Percentiles rank a stretch among this genome's conserved stretches.
Evolutionary conservation across 2,888 invertebrate genomes (phyloP).

Genomic region (Agapostemon virescens): DNA sequence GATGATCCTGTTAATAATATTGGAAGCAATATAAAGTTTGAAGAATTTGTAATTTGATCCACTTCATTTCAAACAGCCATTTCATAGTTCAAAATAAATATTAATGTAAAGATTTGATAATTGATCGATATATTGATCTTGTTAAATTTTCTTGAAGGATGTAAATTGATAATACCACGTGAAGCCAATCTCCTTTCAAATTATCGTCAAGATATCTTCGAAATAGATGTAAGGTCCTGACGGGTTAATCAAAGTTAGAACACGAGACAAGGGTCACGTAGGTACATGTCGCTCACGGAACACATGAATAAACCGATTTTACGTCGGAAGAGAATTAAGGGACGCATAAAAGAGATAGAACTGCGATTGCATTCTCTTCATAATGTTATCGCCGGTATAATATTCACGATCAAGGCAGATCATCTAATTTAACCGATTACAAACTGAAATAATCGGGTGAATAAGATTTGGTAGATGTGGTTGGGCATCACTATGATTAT

Average conservation of each 20-base stretch:
- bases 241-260: slow-evolving; percentile 59
- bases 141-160: slow-evolving; percentile 4
- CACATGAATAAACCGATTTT: slow-evolving; percentile 35
- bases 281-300: slow-evolving; percentile 32
- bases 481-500: neutral
- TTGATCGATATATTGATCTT: neutral
- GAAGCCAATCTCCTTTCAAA: slow-evolving; percentile 33
- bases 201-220: slow-evolving; percentile 37
- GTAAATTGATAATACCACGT: slow-evolving; percentile 28
- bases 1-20: too few species aligned
- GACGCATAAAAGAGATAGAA: neutral
- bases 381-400: neutral
- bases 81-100: neutral
- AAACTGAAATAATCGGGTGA: neutral
- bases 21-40: neutral
- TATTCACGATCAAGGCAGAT: neutral
- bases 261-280: slow-evolving; percentile 50
- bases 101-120: neutral
- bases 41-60: neutral
- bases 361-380: too few species aligned
- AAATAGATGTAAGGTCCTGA: slow-evolving; percentile 37
- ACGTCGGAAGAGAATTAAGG: slow-evolving; percentile 12
- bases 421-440: neutral
- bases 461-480: neutral
- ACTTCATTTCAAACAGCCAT: neutral